Base-by-base conservation (phyloP, 2,888 invertebrate species). In the Acanthosoma haemorrhoidale region DNA sequence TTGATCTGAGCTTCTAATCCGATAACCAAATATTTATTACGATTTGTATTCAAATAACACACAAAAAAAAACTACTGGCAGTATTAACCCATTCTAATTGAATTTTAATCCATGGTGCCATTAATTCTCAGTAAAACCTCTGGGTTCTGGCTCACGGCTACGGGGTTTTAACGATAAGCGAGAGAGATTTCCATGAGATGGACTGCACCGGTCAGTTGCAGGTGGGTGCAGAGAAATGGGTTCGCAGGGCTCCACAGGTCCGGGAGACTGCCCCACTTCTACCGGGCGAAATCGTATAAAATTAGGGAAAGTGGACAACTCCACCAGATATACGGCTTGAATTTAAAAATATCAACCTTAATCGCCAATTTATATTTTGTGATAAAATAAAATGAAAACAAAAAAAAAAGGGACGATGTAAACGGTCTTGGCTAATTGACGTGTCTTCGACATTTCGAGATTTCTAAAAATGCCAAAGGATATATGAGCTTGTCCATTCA, bases 161-260 rank as follows among this genome's bases (percentile, higher is more conserved):
- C n/a, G n/a, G n/a, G n/a, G n/a, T n/a, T n/a, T n/a, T n/a, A n/a
- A n/a, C n/a, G n/a, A n/a, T n/a, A n/a, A n/a, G n/a, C n/a, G n/a
- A n/a, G n/a, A n/a, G n/a, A n/a, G n/a, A n/a, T n/a, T n/a, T n/a
- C n/a, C 4, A 21, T 3, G 43, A 21, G 43, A 43, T 43, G 43
- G 43, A 21, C 18, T 18, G 51, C 21, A 25, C 25, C 18, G n/a
- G 0, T n/a, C n/a, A n/a, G n/a, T n/a, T 21, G 51, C 51, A 51
- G 51, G 51, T 51, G 51, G 51, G 51, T 51, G 51, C 51, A 51
- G 51, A 51, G 51, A 51, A 51, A 51, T 51, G 51, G 51, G 51
- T 51, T 5, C 13, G 21, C 51, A 9, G 25, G 3, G 25, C n/a
- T n/a, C n/a, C 25, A 51, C 51, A 51, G 51, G 51, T 51, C 51